These are phyloP conservation scores for Dufourea novaeangliae DNA, from an alignment of 1,140 invertebrate genomes.

Conservation along the genomic window DNA sequence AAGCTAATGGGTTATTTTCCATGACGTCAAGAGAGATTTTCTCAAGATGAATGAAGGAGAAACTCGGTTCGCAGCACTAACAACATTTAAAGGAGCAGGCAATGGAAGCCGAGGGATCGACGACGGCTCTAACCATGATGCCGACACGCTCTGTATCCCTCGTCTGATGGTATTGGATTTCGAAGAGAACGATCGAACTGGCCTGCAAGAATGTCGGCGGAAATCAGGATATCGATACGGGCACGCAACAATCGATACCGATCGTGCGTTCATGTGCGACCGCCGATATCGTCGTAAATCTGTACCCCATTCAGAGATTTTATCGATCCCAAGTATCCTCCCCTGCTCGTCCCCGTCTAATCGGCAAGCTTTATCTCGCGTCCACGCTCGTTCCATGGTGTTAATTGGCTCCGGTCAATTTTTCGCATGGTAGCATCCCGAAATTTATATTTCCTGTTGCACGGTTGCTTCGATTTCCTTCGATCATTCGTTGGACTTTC, in stretches of 20 bases:
- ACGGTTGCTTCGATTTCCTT: not conserved
- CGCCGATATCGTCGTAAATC: slow-evolving; percentile 37
- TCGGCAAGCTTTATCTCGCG: slow-evolving; percentile 1
- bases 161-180: not conserved
- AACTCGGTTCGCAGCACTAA: not conserved
- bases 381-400: not conserved
- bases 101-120: slow-evolving; percentile 11
- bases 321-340: slow-evolving; percentile 22
- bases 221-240: slow-evolving; percentile 41
- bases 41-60: not conserved
- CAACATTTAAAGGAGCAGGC: not conserved
- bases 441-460: slow-evolving; percentile 39
- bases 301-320: slow-evolving; percentile 12
- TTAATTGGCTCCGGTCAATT: slow-evolving; percentile 16
- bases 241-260: not conserved
- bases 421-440: not conserved
- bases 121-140: slow-evolving; percentile 23
- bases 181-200: slow-evolving; percentile 12
- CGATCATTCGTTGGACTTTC: not conserved
- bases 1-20: not conserved
- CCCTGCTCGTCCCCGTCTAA: not conserved
- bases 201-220: slow-evolving; percentile 12
- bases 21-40: not conserved
- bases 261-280: not conserved
- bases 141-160: slow-evolving; percentile 39